Evolutionary conservation across 2,797 vertebrate genomes (phyloP).

Genomic region (Pangasius sanitwongsei): DNA sequence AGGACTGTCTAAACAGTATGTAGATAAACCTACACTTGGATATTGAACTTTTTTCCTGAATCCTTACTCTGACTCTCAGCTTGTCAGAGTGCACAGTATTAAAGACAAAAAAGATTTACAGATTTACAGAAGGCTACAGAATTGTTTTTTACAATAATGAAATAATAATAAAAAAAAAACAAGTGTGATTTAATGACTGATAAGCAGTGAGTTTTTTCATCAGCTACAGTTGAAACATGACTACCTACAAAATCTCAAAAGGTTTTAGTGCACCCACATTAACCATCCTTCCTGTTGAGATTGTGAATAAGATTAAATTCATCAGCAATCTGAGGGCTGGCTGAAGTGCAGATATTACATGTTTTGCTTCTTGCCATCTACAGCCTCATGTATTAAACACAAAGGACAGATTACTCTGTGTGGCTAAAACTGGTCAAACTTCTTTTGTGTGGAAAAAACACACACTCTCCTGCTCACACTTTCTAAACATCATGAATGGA

Average conservation of each 20-base stretch:
- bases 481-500: slow-evolving; percentile 31
- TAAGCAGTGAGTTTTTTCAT: neutral
- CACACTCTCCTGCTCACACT: slow-evolving; percentile 54
- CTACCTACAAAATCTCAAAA: neutral
- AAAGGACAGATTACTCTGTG: slow-evolving; percentile 62
- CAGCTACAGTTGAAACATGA: neutral
- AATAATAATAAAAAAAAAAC: neutral
- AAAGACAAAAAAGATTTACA: neutral
- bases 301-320: slow-evolving; percentile 64
- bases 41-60: neutral
- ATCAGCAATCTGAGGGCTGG: slow-evolving; percentile 66
- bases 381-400: slow-evolving; percentile 68
- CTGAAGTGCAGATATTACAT: slow-evolving; percentile 67
- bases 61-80: neutral
- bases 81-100: neutral
- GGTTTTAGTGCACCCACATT: slow-evolving; percentile 25
- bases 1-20: neutral
- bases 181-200: neutral
- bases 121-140: neutral
- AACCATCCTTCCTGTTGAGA: slow-evolving; percentile 42
- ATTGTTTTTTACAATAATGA: neutral
- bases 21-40: neutral
- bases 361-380: slow-evolving; percentile 67
- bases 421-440: slow-evolving; percentile 66
- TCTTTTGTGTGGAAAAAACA: slow-evolving; percentile 63